Percentiles rank a stretch among this genome's conserved stretches.
Evolutionary conservation across 2,797 vertebrate species (phyloP).

Genomic region (Sebastes cheni): DNA sequence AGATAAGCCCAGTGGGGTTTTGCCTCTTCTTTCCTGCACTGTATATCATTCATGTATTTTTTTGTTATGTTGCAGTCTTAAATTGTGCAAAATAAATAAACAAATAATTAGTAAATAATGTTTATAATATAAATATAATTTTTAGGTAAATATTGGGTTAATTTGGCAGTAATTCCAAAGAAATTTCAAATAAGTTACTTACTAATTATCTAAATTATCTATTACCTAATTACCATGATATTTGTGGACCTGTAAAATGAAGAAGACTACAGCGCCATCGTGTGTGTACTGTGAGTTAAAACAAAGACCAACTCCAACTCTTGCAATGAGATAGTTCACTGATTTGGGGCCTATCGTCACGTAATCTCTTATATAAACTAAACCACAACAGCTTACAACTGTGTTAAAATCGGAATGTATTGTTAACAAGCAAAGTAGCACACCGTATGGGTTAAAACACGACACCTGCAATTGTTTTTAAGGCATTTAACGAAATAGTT

Average conservation of each 20-base stretch:
- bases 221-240: no score
- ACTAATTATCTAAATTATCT: no score
- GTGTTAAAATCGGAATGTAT: not conserved
- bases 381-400: not conserved
- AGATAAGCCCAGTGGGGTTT: no score
- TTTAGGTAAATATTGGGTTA: no score
- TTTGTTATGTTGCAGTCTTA: no score
- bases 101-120: no score
- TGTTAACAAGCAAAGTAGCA: not conserved
- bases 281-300: not conserved
- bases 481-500: not conserved
- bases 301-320: not conserved
- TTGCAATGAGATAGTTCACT: not conserved
- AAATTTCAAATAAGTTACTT: no score
- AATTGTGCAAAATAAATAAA: no score
- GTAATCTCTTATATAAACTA: not conserved
- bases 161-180: no score
- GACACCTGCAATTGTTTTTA: not conserved
- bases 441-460: rapidly evolving
- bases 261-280: conserved; percentile 11
- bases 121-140: no score
- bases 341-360: not conserved
- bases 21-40: no score
- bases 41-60: no score
- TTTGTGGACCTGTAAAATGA: not conserved